phyloP scores from a whole-genome alignment of 2,797 vertebrate genomes.

The Thamnophis elegans region DNA sequence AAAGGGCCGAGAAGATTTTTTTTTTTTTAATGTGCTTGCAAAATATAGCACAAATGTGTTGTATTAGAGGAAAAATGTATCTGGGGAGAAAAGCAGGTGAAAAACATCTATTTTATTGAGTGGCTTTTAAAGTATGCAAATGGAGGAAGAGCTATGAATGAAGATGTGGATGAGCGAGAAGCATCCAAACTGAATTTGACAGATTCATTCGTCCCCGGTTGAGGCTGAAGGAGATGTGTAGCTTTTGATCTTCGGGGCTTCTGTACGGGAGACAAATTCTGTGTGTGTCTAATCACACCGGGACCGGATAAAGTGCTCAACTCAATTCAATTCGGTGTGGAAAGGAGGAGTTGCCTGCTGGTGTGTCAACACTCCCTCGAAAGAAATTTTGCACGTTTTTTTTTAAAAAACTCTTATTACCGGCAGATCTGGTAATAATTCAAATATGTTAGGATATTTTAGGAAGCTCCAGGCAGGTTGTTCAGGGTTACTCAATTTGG shows the following conservation, averaged over 20 bases:
- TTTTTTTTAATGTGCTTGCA: neutral
- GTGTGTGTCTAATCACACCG: neutral
- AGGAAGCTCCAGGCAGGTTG: neutral
- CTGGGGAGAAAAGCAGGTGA: neutral
- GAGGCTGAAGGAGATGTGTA: neutral
- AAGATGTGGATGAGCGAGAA: neutral
- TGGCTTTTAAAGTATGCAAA: neutral
- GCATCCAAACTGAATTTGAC: neutral
- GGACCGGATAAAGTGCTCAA: neutral
- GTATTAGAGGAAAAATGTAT: neutral
- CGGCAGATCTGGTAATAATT: neutral
- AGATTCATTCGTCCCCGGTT: neutral
- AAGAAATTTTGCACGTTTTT: neutral
- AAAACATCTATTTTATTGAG: neutral
- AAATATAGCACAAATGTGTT: neutral
- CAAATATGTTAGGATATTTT: neutral
- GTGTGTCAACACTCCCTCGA: no score
- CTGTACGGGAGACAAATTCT: neutral
- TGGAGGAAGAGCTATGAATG: neutral
- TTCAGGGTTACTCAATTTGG: neutral
- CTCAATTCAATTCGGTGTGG: neutral
- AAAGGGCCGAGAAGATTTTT: neutral
- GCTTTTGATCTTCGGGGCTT: neutral
- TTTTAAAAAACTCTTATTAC: neutral
- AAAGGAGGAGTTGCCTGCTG: neutral